A percentile compares a stretch with the other conserved stretches of the same genome.
Conservation (phyloP, 2,888 invertebrate species). For the Teleogryllus oceanicus region DNA sequence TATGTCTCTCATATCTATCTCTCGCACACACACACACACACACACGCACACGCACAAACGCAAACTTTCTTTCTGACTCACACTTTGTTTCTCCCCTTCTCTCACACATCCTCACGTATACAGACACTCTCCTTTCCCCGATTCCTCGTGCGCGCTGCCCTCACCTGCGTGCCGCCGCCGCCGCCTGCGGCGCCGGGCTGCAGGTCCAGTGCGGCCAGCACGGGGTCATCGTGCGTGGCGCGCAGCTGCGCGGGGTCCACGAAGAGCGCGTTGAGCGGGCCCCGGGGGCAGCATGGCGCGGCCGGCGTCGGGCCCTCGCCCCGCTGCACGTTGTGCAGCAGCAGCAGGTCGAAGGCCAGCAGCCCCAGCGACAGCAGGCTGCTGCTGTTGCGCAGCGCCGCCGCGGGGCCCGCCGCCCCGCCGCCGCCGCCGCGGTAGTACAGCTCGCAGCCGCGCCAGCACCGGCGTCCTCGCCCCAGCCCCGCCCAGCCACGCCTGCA, state of each 20-base stretch:
- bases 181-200: conserved; percentile 45
- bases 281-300: conserved; percentile 53
- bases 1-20: too few species aligned
- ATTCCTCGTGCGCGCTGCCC: conserved; percentile 55
- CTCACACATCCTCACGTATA: too few species aligned
- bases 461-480: conserved; percentile 48
- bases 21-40: too few species aligned
- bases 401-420: conserved; percentile 42
- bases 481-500: conserved; percentile 53
- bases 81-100: too few species aligned
- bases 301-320: conserved; percentile 52
- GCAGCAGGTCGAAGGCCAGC: conserved; percentile 56
- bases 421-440: conserved; percentile 51
- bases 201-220: conserved; percentile 44
- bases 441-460: conserved; percentile 52
- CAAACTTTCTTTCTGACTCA: too few species aligned
- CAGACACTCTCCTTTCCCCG: too few species aligned
- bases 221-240: conserved; percentile 36
- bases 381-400: conserved; percentile 50
- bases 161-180: conserved; percentile 55
- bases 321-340: conserved; percentile 57
- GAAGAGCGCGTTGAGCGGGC: conserved; percentile 56
- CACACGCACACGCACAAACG: too few species aligned
- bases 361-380: conserved; percentile 57
- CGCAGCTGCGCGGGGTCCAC: conserved; percentile 50